Base-by-base conservation (phyloP, 2,797 vertebrate species). In the Galaxias olidus region DNA sequence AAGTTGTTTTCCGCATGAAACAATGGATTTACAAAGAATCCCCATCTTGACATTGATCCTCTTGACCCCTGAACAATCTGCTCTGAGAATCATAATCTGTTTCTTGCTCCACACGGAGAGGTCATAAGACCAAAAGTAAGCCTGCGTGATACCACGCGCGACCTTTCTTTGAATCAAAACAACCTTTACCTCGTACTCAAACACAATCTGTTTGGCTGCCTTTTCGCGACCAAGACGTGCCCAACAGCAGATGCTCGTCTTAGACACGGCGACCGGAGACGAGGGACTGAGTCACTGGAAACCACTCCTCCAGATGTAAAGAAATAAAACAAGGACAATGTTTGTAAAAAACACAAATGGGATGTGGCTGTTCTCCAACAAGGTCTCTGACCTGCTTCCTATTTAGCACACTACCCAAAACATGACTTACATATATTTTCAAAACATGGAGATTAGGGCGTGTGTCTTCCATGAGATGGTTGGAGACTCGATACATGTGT, bases 231-330 rank as follows among this genome's bases (percentile, higher is more conserved):
- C 71, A 72, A 80, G 64, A 76, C 72, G 69, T 84, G 71, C 79
- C 64, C 44, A 64, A 72, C 68, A 88, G 76, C 87, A 90, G 82
- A 88, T 87, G 84, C 79, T 84, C 86, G 77, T 89, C 79, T 80
- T 75, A 71, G 80, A 66, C 64, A 73, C 64, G 60, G 79, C 63
- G 40, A 85, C 74, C 66, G 50, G 72, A 79, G 69, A 76, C 60
- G 63, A 79, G 67, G 72, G 67, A 84, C 66, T 68, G 78, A 72
- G 68, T 74, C 44, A 11, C 41, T 73, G 73, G 72, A 86, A 59
- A 77, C 19, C 67, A 56, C 45, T 66, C 76, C 63, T 86, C 85
- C 75, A 87, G 78, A 89, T 89, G 84, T 85, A 70, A 65, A 56
- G 74, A 82, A 86, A 74, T 71, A 76, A 84, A 87, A 81, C 72